A percentile compares a stretch with the other conserved stretches of the same genome.
These are phyloP conservation scores for Apodemus agrarius DNA, from an alignment of 2,797 vertebrate species.

Conservation along the genomic window DNA sequence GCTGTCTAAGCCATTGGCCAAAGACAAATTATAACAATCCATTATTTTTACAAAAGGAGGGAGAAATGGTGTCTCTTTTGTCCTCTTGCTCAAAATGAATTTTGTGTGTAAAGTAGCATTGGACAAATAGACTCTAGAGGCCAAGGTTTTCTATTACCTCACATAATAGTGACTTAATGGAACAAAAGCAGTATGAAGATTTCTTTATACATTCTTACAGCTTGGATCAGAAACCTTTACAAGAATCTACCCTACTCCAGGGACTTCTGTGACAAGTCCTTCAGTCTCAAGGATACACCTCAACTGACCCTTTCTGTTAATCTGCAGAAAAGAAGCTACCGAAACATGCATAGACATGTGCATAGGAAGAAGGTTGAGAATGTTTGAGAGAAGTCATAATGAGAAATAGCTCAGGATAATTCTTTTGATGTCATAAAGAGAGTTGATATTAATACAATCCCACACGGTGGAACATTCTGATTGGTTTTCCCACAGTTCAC, in stretches of 20 bases:
- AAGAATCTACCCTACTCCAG: not conserved
- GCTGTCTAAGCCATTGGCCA: constrained; percentile 49
- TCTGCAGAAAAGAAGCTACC: not conserved
- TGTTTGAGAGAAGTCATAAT: not conserved
- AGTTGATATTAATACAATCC: not conserved
- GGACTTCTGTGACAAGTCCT: not conserved
- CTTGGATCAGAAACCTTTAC: no score
- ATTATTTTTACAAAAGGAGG: constrained; percentile 59
- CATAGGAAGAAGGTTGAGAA: not conserved
- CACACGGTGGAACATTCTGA: not conserved
- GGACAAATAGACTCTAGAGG: constrained; percentile 46
- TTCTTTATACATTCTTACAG: not conserved
- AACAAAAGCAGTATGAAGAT: not conserved
- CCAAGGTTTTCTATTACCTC: constrained; percentile 54
- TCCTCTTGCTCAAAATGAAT: constrained; percentile 51
- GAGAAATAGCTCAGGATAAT: not conserved
- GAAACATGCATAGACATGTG: not conserved
- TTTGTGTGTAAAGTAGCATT: constrained; percentile 38
- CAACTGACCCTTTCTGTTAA: not conserved
- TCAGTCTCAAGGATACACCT: not conserved
- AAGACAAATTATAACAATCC: constrained; percentile 71
- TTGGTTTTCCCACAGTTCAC: not conserved
- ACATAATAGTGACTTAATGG: not conserved
- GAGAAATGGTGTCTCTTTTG: not conserved
- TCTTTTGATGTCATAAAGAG: not conserved